phyloP scores from a whole-genome alignment of 2,797 vertebrate genomes.

The Amblyopsis hoosieri region DNA sequence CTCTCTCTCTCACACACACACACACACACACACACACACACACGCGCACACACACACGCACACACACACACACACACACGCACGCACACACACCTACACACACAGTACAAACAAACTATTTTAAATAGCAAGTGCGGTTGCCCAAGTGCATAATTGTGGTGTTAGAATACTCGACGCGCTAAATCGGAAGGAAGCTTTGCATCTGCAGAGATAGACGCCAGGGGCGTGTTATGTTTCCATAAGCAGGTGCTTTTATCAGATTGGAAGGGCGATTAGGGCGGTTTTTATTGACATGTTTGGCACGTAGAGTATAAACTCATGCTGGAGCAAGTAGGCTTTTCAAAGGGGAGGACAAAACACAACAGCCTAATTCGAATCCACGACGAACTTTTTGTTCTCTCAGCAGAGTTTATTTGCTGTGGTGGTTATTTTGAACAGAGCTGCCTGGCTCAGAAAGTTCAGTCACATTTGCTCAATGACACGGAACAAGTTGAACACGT shows the following conservation, averaged over 20 bases:
- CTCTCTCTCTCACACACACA: too few relatives aligned
- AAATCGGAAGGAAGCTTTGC: constrained; percentile 60
- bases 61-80: too few relatives aligned
- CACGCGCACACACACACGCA: too few relatives aligned
- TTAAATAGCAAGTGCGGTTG: constrained; percentile 38
- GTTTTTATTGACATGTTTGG: constrained; percentile 75
- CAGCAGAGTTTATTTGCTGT: constrained; percentile 36
- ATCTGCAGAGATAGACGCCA: constrained; percentile 52
- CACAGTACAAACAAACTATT: constrained; percentile 19
- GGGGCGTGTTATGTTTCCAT: constrained; percentile 68
- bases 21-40: too few relatives aligned
- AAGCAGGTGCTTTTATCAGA: constrained; percentile 74
- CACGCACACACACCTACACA: too few relatives aligned
- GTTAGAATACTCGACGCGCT: constrained; percentile 42
- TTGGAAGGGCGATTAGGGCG: constrained; percentile 63
- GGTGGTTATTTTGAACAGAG: constrained; percentile 48
- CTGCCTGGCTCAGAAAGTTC: constrained; percentile 41
- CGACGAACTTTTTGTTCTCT: constrained; percentile 40
- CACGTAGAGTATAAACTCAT: constrained; percentile 65
- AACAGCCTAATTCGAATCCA: constrained; percentile 43
- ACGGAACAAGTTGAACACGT: constrained; percentile 70
- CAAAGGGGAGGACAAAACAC: constrained; percentile 46
- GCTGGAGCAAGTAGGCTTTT: constrained; percentile 57
- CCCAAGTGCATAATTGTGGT: constrained; percentile 44
- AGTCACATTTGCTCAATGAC: constrained; percentile 60